These are phyloP conservation scores for Unio pictorum DNA, from an alignment of 2,888 invertebrate species.

Conservation along the genomic window DNA sequence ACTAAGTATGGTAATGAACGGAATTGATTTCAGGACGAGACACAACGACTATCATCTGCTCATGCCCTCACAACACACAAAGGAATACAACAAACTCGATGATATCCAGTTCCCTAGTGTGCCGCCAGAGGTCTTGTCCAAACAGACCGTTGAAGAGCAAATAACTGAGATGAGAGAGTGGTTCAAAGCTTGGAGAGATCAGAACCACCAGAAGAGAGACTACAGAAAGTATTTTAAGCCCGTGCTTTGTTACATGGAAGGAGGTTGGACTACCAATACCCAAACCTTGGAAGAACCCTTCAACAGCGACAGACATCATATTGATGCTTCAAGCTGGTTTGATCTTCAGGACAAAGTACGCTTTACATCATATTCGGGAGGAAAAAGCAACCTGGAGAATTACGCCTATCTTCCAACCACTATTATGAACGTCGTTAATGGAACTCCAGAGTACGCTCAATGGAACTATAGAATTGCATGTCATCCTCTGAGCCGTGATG, in stretches of 20 bases:
- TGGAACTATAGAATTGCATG: slow-evolving; percentile 58
- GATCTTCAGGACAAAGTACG: slow-evolving; percentile 50
- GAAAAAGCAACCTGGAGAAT: slow-evolving; percentile 49
- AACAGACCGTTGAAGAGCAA: slow-evolving; percentile 46
- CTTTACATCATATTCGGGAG: slow-evolving; percentile 48
- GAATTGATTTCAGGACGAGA: slow-evolving; percentile 57
- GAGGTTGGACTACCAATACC: slow-evolving; percentile 45
- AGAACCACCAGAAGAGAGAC: slow-evolving; percentile 26
- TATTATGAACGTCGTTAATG: slow-evolving; percentile 43
- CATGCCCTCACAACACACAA: slow-evolving; percentile 33
- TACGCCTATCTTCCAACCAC: slow-evolving; percentile 55
- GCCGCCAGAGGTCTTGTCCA: slow-evolving; percentile 43
- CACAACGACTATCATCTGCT: slow-evolving; percentile 55
- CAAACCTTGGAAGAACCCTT: slow-evolving; percentile 48
- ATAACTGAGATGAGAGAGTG: slow-evolving; percentile 48
- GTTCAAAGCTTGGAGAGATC: slow-evolving; percentile 40
- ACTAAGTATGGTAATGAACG: slow-evolving; percentile 52
- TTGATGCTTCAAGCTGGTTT: slow-evolving; percentile 53
- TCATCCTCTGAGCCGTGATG: slow-evolving; percentile 37
- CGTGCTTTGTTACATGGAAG: slow-evolving; percentile 47
- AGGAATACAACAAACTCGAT: slow-evolving; percentile 30
- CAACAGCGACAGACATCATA: slow-evolving; percentile 47
- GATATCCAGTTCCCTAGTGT: slow-evolving; percentile 49
- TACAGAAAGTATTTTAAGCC: slow-evolving; percentile 50
- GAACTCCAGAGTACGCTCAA: slow-evolving; percentile 47